A percentile compares a stretch with the other conserved stretches of the same genome.
phyloP scores from a whole-genome alignment of 2,797 vertebrate genomes.

The Leptodactylus fallax region DNA sequence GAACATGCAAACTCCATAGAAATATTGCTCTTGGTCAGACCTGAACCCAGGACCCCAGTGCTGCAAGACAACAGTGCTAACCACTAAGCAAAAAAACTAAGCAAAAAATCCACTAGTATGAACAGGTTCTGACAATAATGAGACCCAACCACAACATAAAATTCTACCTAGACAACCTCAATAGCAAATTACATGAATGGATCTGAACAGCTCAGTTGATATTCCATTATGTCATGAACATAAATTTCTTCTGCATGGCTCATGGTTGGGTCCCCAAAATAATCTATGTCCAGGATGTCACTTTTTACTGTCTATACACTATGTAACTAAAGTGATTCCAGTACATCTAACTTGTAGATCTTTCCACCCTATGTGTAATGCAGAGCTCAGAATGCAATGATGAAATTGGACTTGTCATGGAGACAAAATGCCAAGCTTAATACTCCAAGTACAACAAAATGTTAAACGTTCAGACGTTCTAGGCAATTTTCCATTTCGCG shows the following conservation, averaged over 20 bases:
- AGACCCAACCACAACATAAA: too few relatives aligned
- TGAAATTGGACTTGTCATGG: constrained; percentile 28
- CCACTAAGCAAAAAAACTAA: too few relatives aligned
- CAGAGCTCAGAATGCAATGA: background rate
- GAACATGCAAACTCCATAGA: too few relatives aligned
- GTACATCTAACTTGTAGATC: background rate
- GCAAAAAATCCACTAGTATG: too few relatives aligned
- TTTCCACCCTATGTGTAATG: background rate
- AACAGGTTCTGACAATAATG: too few relatives aligned
- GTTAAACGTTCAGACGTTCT: constrained; percentile 50
- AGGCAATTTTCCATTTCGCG: constrained; percentile 26
- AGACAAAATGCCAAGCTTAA: constrained; percentile 45
- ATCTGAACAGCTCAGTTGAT: background rate
- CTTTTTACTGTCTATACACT: too few relatives aligned
- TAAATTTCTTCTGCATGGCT: background rate
- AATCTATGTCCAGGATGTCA: too few relatives aligned
- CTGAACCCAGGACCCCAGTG: too few relatives aligned
- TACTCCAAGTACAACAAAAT: constrained; percentile 19
- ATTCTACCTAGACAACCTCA: background rate
- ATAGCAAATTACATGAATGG: background rate
- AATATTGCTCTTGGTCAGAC: too few relatives aligned
- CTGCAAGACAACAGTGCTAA: too few relatives aligned
- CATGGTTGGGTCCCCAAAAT: background rate
- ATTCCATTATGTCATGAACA: background rate
- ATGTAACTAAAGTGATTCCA: too few relatives aligned